Conservation (phyloP, 2,113 vertebrate species). For the Lutjanus erythropterus region DNA sequence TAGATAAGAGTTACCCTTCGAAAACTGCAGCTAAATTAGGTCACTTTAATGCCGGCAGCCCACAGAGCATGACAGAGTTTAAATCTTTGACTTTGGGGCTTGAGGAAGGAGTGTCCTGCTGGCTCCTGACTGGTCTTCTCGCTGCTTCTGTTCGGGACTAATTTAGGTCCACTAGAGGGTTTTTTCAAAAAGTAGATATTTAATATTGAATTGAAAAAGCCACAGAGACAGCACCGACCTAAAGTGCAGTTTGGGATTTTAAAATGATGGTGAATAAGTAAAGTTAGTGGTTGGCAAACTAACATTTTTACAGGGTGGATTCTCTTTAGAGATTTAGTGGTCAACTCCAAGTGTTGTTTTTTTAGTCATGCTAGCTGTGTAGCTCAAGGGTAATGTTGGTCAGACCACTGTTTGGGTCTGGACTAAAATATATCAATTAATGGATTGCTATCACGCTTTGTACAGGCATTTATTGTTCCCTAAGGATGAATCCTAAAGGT, state of each 20-base stretch:
- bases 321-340: neutral
- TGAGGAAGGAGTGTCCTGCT: constrained; percentile 12
- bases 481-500: neutral
- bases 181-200: constrained; percentile 18
- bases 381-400: neutral
- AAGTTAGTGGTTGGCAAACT: constrained; percentile 9
- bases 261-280: constrained; percentile 31
- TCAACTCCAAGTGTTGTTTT: neutral
- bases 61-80: constrained; percentile 46
- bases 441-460: neutral
- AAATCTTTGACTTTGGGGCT: constrained; percentile 52
- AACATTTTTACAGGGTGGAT: neutral
- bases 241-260: constrained; percentile 4
- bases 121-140: neutral
- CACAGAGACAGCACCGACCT: constrained; percentile 6
- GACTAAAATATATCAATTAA: neutral
- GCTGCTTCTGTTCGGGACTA: constrained; percentile 2
- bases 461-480: neutral
- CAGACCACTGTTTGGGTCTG: no score
- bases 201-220: constrained; percentile 34
- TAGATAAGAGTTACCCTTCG: constrained; percentile 67
- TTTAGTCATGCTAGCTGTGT: neutral
- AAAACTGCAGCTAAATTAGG: constrained; percentile 59
- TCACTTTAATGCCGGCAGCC: constrained; percentile 54
- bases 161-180: neutral